phyloP scores from a whole-genome alignment of 2,113 vertebrate species.

The Micronycteris hirsuta region DNA sequence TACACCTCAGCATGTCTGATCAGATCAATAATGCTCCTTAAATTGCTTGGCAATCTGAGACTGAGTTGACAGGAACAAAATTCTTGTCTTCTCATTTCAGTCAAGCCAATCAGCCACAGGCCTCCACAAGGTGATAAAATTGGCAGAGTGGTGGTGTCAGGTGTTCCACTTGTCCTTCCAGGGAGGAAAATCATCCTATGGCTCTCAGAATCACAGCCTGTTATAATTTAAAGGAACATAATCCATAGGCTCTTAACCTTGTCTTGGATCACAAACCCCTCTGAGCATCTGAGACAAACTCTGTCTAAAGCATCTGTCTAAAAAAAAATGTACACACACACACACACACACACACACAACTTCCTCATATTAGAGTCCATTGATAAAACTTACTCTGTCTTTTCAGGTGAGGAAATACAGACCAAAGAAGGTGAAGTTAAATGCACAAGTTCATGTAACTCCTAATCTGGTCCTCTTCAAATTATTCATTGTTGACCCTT shows the following conservation, averaged over 20 bases:
- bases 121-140: background rate
- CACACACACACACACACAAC: no score
- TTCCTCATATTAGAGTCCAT: background rate
- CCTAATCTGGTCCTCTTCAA: background rate
- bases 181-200: background rate
- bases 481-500: background rate
- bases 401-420: background rate
- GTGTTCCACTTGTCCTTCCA: background rate
- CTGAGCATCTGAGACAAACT: background rate
- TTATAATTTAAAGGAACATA: background rate
- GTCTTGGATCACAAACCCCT: background rate
- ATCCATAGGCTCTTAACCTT: background rate
- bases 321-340: no score
- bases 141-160: background rate
- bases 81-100: background rate
- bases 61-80: background rate
- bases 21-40: background rate
- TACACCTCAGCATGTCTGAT: background rate
- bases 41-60: background rate
- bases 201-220: background rate
- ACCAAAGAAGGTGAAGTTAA: background rate
- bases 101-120: background rate
- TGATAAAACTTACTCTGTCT: background rate
- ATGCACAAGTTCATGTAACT: background rate
- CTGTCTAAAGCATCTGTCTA: background rate